phyloP scores from a whole-genome alignment of 2,888 invertebrate genomes.

The Papilio gigon region DNA sequence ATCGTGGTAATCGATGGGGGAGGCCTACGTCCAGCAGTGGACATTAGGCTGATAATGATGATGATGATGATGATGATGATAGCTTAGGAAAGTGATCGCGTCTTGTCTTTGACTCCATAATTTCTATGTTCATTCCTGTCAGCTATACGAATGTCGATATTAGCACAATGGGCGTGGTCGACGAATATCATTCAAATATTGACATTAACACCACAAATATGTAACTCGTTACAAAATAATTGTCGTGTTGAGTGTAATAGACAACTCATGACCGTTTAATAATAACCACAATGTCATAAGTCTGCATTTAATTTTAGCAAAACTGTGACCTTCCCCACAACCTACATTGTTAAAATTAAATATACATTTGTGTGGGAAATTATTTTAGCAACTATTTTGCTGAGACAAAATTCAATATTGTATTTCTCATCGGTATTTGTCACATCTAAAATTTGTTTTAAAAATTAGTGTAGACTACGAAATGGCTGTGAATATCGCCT shows the following conservation, averaged over 20 bases:
- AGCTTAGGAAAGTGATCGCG: too few species aligned
- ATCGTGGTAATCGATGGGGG: too few species aligned
- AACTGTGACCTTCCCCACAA: constrained; percentile 26
- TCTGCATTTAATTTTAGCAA: constrained; percentile 38
- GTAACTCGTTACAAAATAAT: constrained; percentile 8
- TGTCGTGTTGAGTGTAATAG: constrained; percentile 14
- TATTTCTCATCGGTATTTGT: neutral
- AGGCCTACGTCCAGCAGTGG: too few species aligned
- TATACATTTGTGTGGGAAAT: neutral
- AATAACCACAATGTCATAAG: constrained; percentile 39
- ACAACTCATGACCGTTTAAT: constrained; percentile 32
- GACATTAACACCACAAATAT: neutral
- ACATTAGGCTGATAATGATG: too few species aligned
- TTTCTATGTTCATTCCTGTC: too few species aligned
- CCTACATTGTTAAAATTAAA: constrained; percentile 7
- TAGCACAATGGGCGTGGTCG: neutral
- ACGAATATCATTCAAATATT: neutral
- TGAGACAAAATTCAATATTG: neutral
- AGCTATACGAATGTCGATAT: too few species aligned
- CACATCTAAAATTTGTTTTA: too few species aligned
- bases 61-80: too few species aligned
- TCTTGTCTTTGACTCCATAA: too few species aligned
- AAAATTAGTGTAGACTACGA: too few species aligned
- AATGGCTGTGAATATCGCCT: too few species aligned
- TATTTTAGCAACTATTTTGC: neutral